Conservation (phyloP, 2,113 vertebrate genomes). For the Boulengeromyrus knoepffleri region DNA sequence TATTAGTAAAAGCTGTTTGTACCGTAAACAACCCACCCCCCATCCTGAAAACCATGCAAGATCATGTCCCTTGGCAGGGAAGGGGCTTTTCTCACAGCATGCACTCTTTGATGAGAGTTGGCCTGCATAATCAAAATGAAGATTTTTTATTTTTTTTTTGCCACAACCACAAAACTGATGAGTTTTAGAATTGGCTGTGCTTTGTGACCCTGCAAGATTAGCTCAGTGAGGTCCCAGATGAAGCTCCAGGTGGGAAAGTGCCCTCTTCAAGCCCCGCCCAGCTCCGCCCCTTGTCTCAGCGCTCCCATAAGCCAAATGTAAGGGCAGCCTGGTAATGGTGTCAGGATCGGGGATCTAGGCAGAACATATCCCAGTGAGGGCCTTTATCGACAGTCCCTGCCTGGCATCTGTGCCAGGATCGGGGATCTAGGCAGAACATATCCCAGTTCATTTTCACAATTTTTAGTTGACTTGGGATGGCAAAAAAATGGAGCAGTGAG, state of each 20-base stretch:
- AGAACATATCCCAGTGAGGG: neutral
- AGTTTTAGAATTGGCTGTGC: neutral
- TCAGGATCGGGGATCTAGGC: neutral
- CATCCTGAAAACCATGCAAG: neutral
- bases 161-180: constrained; percentile 5
- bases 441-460: neutral
- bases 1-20: neutral
- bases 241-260: constrained; percentile 7
- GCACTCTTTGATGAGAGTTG: neutral
- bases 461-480: neutral
- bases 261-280: neutral
- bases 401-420: neutral
- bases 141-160: neutral
- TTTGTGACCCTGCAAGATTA: neutral
- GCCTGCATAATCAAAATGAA: neutral
- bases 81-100: neutral
- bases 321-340: neutral
- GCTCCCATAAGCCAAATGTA: neutral
- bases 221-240: neutral
- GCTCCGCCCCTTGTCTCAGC: neutral
- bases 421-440: neutral
- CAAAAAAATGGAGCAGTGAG: neutral
- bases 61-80: neutral
- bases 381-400: neutral
- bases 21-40: neutral